These are phyloP conservation scores for Crossocerus cetratus DNA, from an alignment of 2,888 invertebrate genomes.

Conservation along the genomic window DNA sequence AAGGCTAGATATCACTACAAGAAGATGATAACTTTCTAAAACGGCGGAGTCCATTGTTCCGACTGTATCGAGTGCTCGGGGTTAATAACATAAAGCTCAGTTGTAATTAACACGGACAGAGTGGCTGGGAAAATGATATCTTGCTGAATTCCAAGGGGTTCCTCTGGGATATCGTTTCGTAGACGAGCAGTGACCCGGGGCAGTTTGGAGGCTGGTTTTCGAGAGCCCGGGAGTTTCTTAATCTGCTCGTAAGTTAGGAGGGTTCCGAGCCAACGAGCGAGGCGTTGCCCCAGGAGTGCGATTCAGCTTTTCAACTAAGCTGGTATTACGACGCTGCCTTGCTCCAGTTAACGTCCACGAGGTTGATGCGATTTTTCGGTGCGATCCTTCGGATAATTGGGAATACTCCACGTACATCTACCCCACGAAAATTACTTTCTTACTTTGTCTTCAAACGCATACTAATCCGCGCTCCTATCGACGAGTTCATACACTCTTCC, in stretches of 20 bases:
- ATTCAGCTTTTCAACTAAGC: slow-evolving; percentile 67
- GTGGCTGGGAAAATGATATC: slow-evolving; percentile 60
- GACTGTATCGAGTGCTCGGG: slow-evolving; percentile 26
- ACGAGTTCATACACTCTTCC: neutral
- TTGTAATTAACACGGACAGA: slow-evolving; percentile 56
- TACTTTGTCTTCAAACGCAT: neutral
- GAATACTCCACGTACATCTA: slow-evolving; percentile 13
- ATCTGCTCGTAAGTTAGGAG: slow-evolving; percentile 68
- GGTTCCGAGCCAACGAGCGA: slow-evolving; percentile 65
- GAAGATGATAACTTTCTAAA: neutral
- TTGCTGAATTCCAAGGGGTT: slow-evolving; percentile 51
- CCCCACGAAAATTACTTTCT: neutral
- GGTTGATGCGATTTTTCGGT: slow-evolving; percentile 60
- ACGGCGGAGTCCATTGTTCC: neutral
- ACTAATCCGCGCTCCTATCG: neutral
- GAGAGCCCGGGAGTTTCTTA: slow-evolving; percentile 63
- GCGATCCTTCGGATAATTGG: slow-evolving; percentile 54
- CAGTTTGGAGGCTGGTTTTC: slow-evolving; percentile 62
- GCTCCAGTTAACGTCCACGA: slow-evolving; percentile 43
- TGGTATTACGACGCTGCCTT: slow-evolving; percentile 52
- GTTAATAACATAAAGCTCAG: slow-evolving; percentile 58
- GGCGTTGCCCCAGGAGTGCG: slow-evolving; percentile 66
- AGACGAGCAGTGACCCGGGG: slow-evolving; percentile 62
- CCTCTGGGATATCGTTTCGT: slow-evolving; percentile 60
- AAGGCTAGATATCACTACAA: too few relatives aligned